These are phyloP conservation scores for Drosophila sp. DNA, from an alignment of 1,140 invertebrate genomes.

Conservation along the genomic window DNA sequence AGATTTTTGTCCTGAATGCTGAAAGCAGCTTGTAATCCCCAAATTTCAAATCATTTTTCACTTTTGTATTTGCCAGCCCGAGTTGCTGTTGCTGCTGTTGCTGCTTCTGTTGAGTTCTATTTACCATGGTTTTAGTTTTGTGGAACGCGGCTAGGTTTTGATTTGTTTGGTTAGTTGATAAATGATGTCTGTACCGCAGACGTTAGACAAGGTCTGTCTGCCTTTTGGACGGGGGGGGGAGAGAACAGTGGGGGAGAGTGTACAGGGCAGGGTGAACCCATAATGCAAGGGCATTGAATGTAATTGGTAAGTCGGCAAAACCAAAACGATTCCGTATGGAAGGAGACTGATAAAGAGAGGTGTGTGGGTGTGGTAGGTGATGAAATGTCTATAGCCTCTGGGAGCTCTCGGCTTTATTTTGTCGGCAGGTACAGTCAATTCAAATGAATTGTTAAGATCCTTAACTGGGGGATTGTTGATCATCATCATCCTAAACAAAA, in stretches of 20 bases:
- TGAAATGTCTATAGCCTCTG: background rate
- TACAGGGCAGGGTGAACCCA: background rate
- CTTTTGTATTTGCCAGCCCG: slow-evolving; percentile 60
- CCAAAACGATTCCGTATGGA: slow-evolving; percentile 16
- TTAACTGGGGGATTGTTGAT: background rate
- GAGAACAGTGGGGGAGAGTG: too few relatives aligned
- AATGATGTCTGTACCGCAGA: slow-evolving; percentile 75
- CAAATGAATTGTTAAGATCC: background rate
- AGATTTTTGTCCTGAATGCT: slow-evolving; percentile 63
- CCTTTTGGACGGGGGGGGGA: slow-evolving; percentile 28
- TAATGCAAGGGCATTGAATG: slow-evolving; percentile 34
- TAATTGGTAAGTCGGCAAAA: slow-evolving; percentile 33
- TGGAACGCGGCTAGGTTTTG: slow-evolving; percentile 65
- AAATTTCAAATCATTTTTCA: slow-evolving; percentile 78
- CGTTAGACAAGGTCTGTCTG: slow-evolving; percentile 59
- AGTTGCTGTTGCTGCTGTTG: slow-evolving; percentile 6
- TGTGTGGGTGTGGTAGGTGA: background rate
- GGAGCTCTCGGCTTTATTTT: background rate
- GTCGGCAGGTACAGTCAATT: background rate
- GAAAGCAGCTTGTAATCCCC: slow-evolving; percentile 75
- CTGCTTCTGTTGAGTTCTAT: slow-evolving; percentile 30
- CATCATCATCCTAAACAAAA: too few relatives aligned
- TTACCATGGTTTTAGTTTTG: slow-evolving; percentile 60
- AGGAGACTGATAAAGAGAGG: background rate
- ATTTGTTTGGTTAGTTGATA: slow-evolving; percentile 78